These are phyloP conservation scores for Drusus annulatus DNA, from an alignment of 1,140 invertebrate genomes.

Conservation along the genomic window DNA sequence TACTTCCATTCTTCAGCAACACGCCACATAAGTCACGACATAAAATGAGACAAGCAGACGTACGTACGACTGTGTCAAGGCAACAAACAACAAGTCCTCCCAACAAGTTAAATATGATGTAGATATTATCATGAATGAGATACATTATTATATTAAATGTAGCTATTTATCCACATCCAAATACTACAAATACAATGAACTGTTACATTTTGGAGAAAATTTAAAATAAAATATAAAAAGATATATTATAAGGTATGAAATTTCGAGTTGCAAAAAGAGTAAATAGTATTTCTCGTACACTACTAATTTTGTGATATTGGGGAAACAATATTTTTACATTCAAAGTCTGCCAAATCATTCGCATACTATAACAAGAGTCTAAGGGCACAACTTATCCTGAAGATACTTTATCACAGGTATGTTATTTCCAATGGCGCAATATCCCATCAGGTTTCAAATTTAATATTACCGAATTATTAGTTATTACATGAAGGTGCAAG, in stretches of 20 bases:
- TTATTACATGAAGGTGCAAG: conserved; percentile 21
- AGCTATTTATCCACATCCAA: background rate
- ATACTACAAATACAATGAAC: background rate
- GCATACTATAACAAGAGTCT: conserved; percentile 66
- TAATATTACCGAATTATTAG: conserved; percentile 6
- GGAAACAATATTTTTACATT: conserved; percentile 6
- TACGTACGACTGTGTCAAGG: conserved; percentile 22
- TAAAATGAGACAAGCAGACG: conserved; percentile 12
- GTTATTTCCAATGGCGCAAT: conserved; percentile 58
- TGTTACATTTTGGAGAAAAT: conserved; percentile 2
- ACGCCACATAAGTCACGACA: conserved; percentile 2
- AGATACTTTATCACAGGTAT: conserved; percentile 72
- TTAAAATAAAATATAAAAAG: background rate
- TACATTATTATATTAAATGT: background rate
- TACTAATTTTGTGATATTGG: conserved; percentile 11
- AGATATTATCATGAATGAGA: background rate
- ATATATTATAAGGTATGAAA: conserved; percentile 9
- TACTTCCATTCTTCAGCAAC: background rate
- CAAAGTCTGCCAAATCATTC: background rate
- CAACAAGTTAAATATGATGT: conserved; percentile 18
- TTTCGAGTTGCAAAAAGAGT: conserved; percentile 22
- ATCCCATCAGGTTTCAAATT: conserved; percentile 16
- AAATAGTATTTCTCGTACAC: conserved; percentile 33
- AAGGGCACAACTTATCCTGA: conserved; percentile 72
- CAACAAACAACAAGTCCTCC: conserved; percentile 22